Evolutionary conservation across 2,797 vertebrate genomes (phyloP).

Genomic region (Nyctibius grandis): DNA sequence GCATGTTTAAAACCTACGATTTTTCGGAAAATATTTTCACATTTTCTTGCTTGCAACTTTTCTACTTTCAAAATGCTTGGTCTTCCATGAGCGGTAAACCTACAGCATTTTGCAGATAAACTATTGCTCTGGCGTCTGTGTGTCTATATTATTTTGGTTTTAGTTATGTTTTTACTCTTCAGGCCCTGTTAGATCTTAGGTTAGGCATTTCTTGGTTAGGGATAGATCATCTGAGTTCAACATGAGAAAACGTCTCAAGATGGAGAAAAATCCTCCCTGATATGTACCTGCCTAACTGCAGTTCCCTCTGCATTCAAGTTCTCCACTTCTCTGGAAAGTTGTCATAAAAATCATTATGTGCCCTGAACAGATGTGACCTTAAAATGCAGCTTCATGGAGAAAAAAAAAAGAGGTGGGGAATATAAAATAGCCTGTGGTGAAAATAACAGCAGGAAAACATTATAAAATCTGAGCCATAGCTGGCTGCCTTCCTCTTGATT

Average conservation of each 20-base stretch:
- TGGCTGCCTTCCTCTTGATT: slow-evolving; percentile 67
- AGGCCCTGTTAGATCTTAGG: background rate
- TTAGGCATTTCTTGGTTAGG: slow-evolving; percentile 17
- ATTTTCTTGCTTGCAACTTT: background rate
- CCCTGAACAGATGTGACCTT: slow-evolving; percentile 75
- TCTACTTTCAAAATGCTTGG: background rate
- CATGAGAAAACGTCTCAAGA: slow-evolving; percentile 15
- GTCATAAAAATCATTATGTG: slow-evolving; percentile 75
- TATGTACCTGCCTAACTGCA: slow-evolving; percentile 22
- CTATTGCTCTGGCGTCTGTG: background rate
- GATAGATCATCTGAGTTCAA: background rate
- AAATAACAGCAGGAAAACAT: slow-evolving; percentile 75
- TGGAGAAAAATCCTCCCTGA: slow-evolving; percentile 12
- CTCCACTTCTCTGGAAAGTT: slow-evolving; percentile 62
- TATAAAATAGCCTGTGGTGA: slow-evolving; percentile 71
- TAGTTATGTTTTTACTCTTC: background rate
- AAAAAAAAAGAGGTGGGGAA: background rate
- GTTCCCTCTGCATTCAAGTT: slow-evolving; percentile 13
- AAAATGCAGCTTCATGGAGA: slow-evolving; percentile 25
- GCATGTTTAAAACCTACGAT: background rate
- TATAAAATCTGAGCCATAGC: slow-evolving; percentile 66
- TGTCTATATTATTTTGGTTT: background rate
- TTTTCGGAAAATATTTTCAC: background rate
- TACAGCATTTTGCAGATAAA: background rate
- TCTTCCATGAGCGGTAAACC: background rate